phyloP scores from a whole-genome alignment of 2,888 invertebrate species.

The Dugesia japonica region DNA sequence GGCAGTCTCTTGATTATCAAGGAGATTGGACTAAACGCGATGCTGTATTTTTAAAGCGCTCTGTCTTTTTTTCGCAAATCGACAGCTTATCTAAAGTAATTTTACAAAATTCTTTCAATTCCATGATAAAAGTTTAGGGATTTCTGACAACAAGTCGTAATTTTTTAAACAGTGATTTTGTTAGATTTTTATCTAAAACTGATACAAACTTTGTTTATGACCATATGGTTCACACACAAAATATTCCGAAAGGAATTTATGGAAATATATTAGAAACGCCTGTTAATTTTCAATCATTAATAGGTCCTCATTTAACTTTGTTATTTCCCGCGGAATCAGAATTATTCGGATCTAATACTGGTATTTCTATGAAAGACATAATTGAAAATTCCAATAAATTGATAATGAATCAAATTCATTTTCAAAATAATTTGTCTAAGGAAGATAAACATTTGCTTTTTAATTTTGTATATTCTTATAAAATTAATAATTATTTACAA shows the following conservation, averaged over 20 bases:
- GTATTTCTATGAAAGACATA: background rate
- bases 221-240: background rate
- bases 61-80: background rate
- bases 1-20: slow-evolving; percentile 2
- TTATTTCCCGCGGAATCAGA: background rate
- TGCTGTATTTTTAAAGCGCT: background rate
- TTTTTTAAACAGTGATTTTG: background rate
- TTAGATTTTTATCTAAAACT: background rate
- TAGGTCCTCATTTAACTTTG: background rate
- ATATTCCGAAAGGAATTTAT: background rate
- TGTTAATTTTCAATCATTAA: background rate
- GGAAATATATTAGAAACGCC: background rate
- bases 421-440: background rate
- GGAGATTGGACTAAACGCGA: background rate
- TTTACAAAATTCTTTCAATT: background rate
- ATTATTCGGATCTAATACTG: background rate
- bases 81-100: slow-evolving; percentile 9
- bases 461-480: background rate
- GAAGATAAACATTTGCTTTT: background rate
- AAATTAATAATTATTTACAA: background rate
- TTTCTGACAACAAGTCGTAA: background rate
- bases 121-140: background rate
- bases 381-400: background rate
- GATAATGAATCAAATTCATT: background rate
- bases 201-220: background rate